These are phyloP conservation scores for Encarsia formosa DNA, from an alignment of 2,888 invertebrate species.

Conservation along the genomic window DNA sequence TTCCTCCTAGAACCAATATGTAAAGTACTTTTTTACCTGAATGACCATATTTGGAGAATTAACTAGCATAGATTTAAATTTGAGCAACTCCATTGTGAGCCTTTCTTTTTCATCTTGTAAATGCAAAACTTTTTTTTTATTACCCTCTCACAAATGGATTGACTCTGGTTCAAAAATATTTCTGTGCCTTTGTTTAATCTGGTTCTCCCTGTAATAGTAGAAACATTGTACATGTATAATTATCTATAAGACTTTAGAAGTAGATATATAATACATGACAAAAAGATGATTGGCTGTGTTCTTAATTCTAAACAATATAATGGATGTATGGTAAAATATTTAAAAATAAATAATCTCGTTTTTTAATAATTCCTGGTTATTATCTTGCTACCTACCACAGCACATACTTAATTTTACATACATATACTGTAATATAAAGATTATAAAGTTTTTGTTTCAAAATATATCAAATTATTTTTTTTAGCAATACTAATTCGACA, in stretches of 20 bases:
- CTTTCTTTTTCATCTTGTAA: neutral
- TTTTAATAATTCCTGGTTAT: constrained; percentile 6
- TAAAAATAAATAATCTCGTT: constrained; percentile 21
- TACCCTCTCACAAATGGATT: constrained; percentile 10
- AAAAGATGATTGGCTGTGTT: constrained; percentile 26
- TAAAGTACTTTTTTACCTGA: no score
- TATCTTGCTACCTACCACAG: no score
- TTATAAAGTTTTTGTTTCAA: no score
- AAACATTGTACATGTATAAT: constrained; percentile 12
- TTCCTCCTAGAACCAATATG: no score
- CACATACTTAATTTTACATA: no score
- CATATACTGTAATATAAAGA: no score
- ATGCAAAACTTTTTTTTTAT: constrained; percentile 8
- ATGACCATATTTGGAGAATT: no score
- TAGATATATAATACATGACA: constrained; percentile 14
- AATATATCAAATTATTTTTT: no score
- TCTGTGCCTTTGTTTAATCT: constrained; percentile 26
- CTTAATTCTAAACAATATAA: constrained; percentile 19
- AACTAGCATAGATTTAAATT: no score
- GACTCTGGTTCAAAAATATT: constrained; percentile 12
- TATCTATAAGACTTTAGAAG: constrained; percentile 7
- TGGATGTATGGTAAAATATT: constrained; percentile 19
- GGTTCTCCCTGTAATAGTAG: constrained; percentile 21
- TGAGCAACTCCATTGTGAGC: constrained; percentile 2
- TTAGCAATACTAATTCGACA: no score